phyloP scores from a whole-genome alignment of 2,113 vertebrate species.

The Tonatia bakeri region DNA sequence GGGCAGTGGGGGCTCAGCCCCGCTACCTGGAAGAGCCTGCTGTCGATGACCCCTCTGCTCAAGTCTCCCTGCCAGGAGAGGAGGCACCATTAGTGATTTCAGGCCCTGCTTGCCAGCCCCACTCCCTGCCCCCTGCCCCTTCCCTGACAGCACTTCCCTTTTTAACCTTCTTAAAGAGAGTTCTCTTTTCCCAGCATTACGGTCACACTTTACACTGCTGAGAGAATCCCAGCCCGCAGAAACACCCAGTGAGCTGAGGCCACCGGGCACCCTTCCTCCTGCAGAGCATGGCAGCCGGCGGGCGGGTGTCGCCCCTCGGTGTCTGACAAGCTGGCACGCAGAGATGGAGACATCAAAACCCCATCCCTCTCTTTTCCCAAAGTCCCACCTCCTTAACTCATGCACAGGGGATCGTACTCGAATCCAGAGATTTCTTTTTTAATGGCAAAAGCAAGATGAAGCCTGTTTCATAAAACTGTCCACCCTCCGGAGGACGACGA shows the following conservation, averaged over 20 bases:
- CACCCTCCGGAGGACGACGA: neutral
- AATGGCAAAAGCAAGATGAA: neutral
- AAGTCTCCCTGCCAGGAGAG: neutral
- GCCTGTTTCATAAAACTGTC: accelerated
- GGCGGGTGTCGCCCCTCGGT: accelerated
- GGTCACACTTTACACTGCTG: accelerated
- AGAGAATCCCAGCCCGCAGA: neutral
- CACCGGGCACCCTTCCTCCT: accelerated
- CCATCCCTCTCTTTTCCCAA: neutral
- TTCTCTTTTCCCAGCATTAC: neutral
- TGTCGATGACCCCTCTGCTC: slow-evolving; percentile 30
- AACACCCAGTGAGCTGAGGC: accelerated
- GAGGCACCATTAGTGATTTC: neutral
- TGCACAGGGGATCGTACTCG: accelerated
- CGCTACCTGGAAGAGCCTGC: neutral
- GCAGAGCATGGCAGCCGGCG: accelerated
- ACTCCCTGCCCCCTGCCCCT: accelerated
- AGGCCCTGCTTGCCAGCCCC: neutral
- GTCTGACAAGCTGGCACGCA: accelerated
- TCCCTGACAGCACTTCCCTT: neutral
- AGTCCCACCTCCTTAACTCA: neutral
- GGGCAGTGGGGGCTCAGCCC: slow-evolving; percentile 8
- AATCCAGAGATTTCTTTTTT: neutral
- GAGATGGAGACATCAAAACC: accelerated
- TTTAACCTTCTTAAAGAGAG: neutral